phyloP scores from a whole-genome alignment of 2,797 vertebrate genomes.

The Mareca strepera region DNA sequence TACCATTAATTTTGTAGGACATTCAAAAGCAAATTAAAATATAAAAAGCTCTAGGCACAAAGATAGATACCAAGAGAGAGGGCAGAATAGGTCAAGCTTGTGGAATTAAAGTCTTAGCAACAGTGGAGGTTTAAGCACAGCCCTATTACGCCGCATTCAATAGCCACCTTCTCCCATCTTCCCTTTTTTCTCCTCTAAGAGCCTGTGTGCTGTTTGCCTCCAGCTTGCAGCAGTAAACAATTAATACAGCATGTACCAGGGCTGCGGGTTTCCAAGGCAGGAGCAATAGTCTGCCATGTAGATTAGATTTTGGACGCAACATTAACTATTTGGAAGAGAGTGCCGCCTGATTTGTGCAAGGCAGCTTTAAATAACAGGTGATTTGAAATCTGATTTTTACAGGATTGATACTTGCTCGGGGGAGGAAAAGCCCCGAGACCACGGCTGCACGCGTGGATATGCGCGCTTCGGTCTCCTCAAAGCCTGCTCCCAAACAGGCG shows the following conservation, averaged over 20 bases:
- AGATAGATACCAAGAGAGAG: constrained; percentile 62
- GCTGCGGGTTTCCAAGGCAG: background rate
- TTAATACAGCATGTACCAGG: background rate
- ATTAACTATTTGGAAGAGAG: background rate
- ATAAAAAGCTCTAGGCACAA: constrained; percentile 74
- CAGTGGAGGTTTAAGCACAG: constrained; percentile 3
- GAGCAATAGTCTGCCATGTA: background rate
- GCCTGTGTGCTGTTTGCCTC: background rate
- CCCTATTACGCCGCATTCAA: background rate
- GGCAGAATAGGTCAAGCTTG: constrained; percentile 54
- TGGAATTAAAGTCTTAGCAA: constrained; percentile 61
- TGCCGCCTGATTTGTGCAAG: accelerated
- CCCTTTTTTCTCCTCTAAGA: background rate
- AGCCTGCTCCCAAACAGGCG: background rate
- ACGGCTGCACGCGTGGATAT: accelerated
- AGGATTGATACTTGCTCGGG: background rate
- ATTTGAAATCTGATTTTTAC: background rate
- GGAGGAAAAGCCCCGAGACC: background rate
- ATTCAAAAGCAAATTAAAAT: constrained; percentile 80
- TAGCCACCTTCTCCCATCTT: background rate
- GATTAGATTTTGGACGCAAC: background rate
- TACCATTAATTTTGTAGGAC: constrained; percentile 73
- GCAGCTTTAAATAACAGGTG: background rate
- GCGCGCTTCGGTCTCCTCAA: accelerated
- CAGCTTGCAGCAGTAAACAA: background rate